Evolutionary conservation across 2,888 invertebrate genomes (phyloP), one percentile per base, ranked within the genome.

Genomic region (Cephus spinipes): DNA sequence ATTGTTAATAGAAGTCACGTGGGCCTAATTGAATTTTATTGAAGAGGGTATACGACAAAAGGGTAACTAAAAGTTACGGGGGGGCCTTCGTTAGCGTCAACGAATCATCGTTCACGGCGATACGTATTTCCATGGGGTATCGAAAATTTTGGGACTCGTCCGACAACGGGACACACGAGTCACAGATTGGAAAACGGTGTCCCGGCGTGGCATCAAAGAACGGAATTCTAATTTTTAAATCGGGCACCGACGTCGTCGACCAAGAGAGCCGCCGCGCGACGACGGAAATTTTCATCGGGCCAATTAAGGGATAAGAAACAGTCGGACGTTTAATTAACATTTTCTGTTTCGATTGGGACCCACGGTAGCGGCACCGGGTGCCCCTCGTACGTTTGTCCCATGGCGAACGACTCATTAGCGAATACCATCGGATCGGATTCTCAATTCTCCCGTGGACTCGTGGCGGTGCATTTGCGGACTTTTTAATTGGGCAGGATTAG

Each of bases 401-500:
- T 81, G 78, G 76, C 76, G 79, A 80, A 77, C 77, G 82, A 88
- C 91, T 91, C 91, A 91, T 91, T 91, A 91, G 91, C 86, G 88
- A 91, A 91, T 91, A 90, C 91, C 91, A 87, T 88, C 85, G 88
- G 85, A 55, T 55, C 83, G 88, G 86, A 86, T 87, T 89, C 89
- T 84, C 86, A 84, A 87, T 87, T 87, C 83, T 79, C 73, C 69
- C 79, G 80, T 12, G 68, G 76, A 74, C 82, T 76, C 76, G 31
- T 68, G 32, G 36, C 79, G 76, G 85, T 83, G 87, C 86, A 90
- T 90, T 91, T 91, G 55, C 79, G 86, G 85, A 83, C 87, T 87
- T 90, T 90, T 91, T 91, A 91, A 91, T 91, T 90, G 90, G 90
- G 82, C 87, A 89, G 90, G 90, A 90, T 90, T 90, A 89, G 86